Evolutionary conservation across 2,888 invertebrate genomes (phyloP), one percentile per base, ranked within the genome.

Genomic region (Punctoribates punctum): DNA sequence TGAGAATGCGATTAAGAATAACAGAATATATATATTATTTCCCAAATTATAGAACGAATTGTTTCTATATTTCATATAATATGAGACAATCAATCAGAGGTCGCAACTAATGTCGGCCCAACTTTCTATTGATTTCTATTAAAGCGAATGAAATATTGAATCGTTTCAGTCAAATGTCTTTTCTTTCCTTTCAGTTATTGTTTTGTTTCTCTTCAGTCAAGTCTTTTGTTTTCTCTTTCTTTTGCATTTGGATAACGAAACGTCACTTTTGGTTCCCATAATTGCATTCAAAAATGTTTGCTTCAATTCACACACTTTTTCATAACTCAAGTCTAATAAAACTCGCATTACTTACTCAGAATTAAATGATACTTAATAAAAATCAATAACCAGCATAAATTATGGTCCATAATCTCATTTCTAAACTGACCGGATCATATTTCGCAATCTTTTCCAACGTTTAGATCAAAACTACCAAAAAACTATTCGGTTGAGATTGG

Each of bases 51-150:
- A n/a, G 48, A 48, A 48, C 48, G n/a, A 48, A 48, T 48, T 13
- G n/a, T 48, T 48, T 48, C 48, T 48, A 48, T 48, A 48, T 48
- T 48, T 48, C 13, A 13, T 23, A n/a, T n/a, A 17, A 17, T 20
- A 60, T 60, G 11, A 9, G 60, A n/a, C n/a, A 60, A 60, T 60
- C 60, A 60, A 60, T 60, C 60, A 60, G n/a, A 60, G n/a, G 11
- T 13, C 25, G n/a, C 11, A 60, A 17, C 27, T 23, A 25, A 25
- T 60, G 60, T 60, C n/a, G 4, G 20, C n/a, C 13, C n/a, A 60
- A 20, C 23, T 60, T 60, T 3, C 20, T 60, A 60, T 60, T 60
- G 60, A 60, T 60, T 60, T 60, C 60, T 25, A 60, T 60, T 60
- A 60, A 60, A 60, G n/a, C 60, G 20, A 60, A 60, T 60, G 60